A percentile compares a stretch with the other conserved stretches of the same genome.
These are phyloP conservation scores for Sycobia sp. DNA, from an alignment of 1,140 invertebrate species.

Conservation along the genomic window DNA sequence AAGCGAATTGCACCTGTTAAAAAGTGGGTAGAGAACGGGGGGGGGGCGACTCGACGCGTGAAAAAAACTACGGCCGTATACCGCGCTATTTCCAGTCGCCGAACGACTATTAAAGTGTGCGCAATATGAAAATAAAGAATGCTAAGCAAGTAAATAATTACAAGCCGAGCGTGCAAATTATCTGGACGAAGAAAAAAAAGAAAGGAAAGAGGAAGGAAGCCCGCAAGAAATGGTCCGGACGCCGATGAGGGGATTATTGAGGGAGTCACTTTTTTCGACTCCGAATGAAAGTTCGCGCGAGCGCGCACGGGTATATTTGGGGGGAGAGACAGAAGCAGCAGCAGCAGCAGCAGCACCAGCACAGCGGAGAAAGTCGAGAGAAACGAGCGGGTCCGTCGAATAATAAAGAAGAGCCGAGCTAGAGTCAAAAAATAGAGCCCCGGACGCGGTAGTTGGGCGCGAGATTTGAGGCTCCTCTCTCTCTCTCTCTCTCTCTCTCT, in stretches of 20 bases:
- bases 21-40: too few species aligned
- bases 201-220: background rate
- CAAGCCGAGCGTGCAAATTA: slow-evolving; percentile 3
- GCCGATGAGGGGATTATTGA: background rate
- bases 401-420: slow-evolving; percentile 3
- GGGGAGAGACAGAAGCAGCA: background rate
- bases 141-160: slow-evolving; percentile 16
- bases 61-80: too few species aligned
- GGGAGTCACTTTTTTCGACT: background rate
- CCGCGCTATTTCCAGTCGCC: too few species aligned
- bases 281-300: background rate
- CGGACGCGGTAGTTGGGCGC: background rate
- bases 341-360: background rate
- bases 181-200: background rate
- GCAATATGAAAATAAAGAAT: slow-evolving; percentile 2
- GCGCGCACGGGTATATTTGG: background rate
- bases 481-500: too few species aligned
- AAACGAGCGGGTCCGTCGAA: background rate
- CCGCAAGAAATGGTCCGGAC: too few species aligned
- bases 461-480: slow-evolving; percentile 18
- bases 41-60: too few species aligned
- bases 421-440: slow-evolving; percentile 22
- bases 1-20: too few species aligned
- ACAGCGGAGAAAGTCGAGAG: background rate
- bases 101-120: background rate